These are phyloP conservation scores for Paracanthobrama guichenoti DNA, from an alignment of 2,113 vertebrate species.

Conservation along the genomic window DNA sequence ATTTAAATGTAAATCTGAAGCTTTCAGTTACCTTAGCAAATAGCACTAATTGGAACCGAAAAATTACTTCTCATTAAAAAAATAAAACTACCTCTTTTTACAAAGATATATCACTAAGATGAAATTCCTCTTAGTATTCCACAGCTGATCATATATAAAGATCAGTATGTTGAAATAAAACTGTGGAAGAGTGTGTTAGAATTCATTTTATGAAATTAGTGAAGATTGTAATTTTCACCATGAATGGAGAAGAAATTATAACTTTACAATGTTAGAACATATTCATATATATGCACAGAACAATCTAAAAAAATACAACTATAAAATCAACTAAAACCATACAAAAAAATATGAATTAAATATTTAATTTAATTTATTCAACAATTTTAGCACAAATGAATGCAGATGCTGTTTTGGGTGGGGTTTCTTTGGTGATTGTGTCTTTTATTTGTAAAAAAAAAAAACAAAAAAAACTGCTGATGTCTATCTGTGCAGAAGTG, in stretches of 20 bases:
- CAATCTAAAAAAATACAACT: neutral
- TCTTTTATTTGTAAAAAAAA: neutral
- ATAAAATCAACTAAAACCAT: no score
- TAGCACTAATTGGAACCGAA: neutral
- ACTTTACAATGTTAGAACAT: neutral
- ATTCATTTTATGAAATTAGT: neutral
- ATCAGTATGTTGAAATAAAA: neutral
- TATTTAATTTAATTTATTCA: no score
- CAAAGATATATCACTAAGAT: neutral
- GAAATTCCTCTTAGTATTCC: neutral
- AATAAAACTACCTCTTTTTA: neutral
- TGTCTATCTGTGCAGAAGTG: neutral
- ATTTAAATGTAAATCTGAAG: neutral
- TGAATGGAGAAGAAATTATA: neutral
- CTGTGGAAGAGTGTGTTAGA: neutral
- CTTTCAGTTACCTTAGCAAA: slow-evolving; percentile 1
- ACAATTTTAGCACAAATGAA: no score
- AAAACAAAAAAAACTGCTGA: neutral
- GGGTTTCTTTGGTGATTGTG: neutral
- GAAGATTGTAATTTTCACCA: neutral
- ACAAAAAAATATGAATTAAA: no score
- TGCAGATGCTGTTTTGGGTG: no score
- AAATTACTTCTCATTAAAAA: neutral
- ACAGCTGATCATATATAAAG: neutral
- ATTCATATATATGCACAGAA: neutral